phyloP scores from a whole-genome alignment of 2,797 vertebrate genomes.

The Ctenochaetus hawaiiensis region DNA sequence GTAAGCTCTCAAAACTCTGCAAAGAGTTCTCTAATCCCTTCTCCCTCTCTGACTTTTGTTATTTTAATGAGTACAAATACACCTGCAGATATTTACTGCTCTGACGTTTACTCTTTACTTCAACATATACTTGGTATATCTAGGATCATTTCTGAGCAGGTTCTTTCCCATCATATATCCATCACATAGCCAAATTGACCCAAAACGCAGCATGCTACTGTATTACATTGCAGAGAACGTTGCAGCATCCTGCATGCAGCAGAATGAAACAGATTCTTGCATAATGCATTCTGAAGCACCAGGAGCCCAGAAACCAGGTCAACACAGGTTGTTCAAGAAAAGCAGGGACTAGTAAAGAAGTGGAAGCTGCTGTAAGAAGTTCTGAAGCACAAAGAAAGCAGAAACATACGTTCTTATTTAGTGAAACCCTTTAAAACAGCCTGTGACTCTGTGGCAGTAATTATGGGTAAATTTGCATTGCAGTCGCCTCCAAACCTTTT shows the following conservation, averaged over 20 bases:
- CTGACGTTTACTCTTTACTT: not conserved
- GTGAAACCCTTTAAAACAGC: not conserved
- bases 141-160: not conserved
- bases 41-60: not conserved
- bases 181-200: not conserved
- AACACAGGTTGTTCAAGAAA: constrained; percentile 28
- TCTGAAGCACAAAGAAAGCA: not conserved
- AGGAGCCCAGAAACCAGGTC: constrained; percentile 37
- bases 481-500: constrained; percentile 5
- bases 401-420: constrained; percentile 11
- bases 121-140: not conserved
- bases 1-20: not conserved
- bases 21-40: not conserved
- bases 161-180: not conserved
- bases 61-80: not conserved
- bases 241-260: not conserved
- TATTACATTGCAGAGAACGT: constrained; percentile 19
- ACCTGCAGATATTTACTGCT: constrained; percentile 16
- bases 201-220: not conserved
- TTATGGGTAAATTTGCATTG: not conserved
- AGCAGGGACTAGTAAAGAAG: constrained; percentile 2
- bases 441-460: not conserved
- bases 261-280: constrained; percentile 17
- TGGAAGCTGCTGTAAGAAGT: constrained; percentile 8
- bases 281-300: constrained; percentile 38